These are phyloP conservation scores for Halcyon smyrnensis DNA, from an alignment of 2,797 vertebrate species.

Conservation along the genomic window DNA sequence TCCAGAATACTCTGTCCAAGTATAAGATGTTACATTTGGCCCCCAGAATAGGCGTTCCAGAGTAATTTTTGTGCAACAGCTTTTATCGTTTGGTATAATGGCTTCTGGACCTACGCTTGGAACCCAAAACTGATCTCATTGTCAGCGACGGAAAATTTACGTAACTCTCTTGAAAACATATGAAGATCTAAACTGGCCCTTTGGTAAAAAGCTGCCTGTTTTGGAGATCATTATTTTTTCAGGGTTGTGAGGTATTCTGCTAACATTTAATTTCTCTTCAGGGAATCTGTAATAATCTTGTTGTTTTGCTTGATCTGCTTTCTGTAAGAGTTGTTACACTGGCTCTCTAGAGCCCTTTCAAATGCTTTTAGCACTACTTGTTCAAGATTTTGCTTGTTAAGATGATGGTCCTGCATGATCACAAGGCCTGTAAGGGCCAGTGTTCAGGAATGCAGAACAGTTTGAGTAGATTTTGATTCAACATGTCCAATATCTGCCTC, in stretches of 20 bases:
- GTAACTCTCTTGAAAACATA: conserved; percentile 1
- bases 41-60: not conserved
- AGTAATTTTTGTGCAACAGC: not conserved
- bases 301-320: conserved; percentile 58
- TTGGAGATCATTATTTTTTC: conserved; percentile 56
- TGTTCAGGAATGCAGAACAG: not conserved
- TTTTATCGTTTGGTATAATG: conserved; percentile 15
- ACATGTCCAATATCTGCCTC: rapidly evolving
- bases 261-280: conserved; percentile 34
- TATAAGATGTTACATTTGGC: not conserved
- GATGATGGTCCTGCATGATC: not conserved
- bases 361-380: conserved; percentile 7
- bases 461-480: not conserved
- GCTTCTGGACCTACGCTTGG: not conserved
- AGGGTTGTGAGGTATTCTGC: conserved; percentile 18
- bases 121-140: not conserved
- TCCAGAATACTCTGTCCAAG: not conserved
- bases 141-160: not conserved
- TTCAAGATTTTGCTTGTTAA: not conserved
- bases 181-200: not conserved
- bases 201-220: conserved; percentile 35
- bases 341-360: conserved; percentile 16
- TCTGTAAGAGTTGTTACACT: not conserved
- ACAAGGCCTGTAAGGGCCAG: not conserved
- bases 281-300: conserved; percentile 47